phyloP scores from a whole-genome alignment of 2,888 invertebrate genomes.

The Acanthosepion pharaonis region DNA sequence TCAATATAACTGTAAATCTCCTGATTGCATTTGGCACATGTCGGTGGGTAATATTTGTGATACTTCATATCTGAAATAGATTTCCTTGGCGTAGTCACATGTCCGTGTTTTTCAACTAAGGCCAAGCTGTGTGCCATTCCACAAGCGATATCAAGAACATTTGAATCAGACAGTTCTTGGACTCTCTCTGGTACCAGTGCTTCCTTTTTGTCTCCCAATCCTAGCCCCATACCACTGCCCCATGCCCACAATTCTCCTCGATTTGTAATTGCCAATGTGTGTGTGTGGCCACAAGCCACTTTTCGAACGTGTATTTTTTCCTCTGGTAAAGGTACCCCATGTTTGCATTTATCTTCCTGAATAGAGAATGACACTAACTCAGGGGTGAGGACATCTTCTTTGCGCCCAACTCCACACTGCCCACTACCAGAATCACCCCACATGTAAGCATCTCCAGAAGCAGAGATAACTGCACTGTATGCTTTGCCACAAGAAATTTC shows the following conservation, averaged over 20 bases:
- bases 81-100: constrained; percentile 48
- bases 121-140: constrained; percentile 71
- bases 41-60: constrained; percentile 57
- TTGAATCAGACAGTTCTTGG: constrained; percentile 60
- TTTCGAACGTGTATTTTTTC: constrained; percentile 55
- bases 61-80: constrained; percentile 50
- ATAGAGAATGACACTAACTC: constrained; percentile 55
- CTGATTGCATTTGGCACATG: constrained; percentile 64
- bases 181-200: constrained; percentile 61
- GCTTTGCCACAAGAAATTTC: constrained; percentile 84
- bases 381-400: constrained; percentile 58
- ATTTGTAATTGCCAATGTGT: constrained; percentile 69
- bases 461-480: constrained; percentile 75
- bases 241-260: constrained; percentile 72
- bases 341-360: constrained; percentile 56
- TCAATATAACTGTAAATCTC: constrained; percentile 66
- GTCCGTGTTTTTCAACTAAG: constrained; percentile 62
- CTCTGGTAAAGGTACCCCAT: constrained; percentile 58
- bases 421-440: constrained; percentile 72
- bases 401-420: constrained; percentile 82
- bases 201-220: constrained; percentile 57
- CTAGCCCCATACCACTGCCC: constrained; percentile 71
- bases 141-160: constrained; percentile 67
- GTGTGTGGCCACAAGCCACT: constrained; percentile 68
- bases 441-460: constrained; percentile 69